A percentile compares a stretch with the other conserved stretches of the same genome.
phyloP scores from a whole-genome alignment of 1,140 invertebrate species.

The Cataglyphis hispanica region DNA sequence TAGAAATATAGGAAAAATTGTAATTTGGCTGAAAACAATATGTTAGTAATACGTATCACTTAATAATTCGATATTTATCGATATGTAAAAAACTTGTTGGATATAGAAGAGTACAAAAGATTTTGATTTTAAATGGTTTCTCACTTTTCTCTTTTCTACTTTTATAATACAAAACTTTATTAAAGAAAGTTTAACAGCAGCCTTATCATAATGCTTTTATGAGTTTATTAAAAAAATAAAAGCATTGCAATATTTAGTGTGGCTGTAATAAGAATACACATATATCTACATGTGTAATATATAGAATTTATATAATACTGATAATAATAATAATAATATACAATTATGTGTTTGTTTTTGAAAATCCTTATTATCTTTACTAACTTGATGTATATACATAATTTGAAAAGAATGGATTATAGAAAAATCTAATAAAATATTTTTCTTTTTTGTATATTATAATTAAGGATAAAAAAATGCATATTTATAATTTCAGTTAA shows the following conservation, averaged over 20 bases:
- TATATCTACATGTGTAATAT: conserved; percentile 33
- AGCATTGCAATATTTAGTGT: conserved; percentile 47
- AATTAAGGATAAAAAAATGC: conserved; percentile 8
- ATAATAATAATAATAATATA: conserved; percentile 26
- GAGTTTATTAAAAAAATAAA: conserved; percentile 16
- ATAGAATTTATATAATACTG: conserved; percentile 39
- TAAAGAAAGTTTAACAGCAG: conserved; percentile 3
- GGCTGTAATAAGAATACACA: conserved; percentile 16
- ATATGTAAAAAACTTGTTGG: conserved; percentile 1
- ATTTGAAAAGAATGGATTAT: neutral
- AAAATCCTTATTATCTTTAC: neutral
- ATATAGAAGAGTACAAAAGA: conserved; percentile 40
- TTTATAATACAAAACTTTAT: conserved; percentile 41
- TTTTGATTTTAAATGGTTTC: conserved; percentile 23
- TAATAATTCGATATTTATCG: conserved; percentile 27
- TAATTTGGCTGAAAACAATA: neutral
- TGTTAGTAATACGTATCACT: conserved; percentile 13
- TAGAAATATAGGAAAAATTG: conserved; percentile 5
- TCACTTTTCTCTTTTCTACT: conserved; percentile 41
- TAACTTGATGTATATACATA: neutral
- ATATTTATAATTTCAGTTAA: neutral
- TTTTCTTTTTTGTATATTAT: neutral
- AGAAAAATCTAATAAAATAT: neutral
- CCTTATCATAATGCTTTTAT: conserved; percentile 1
- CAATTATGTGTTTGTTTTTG: neutral